Base-by-base conservation (phyloP, 2,888 invertebrate species). In the Eupsilia transversa region DNA sequence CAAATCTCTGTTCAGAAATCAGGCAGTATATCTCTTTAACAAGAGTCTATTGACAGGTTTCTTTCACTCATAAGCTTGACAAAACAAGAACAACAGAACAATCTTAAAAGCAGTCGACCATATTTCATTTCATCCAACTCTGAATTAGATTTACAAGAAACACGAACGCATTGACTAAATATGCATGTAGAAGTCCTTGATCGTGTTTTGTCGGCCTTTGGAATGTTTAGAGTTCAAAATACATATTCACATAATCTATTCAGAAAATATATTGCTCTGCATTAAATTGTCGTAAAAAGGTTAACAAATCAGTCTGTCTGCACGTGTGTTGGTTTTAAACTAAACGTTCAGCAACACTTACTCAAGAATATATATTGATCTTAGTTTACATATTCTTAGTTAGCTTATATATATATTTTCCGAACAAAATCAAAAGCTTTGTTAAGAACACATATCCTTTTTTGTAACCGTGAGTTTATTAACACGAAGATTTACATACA, bases 221-320 rank as follows among this genome's bases (percentile, higher is more conserved):
- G 76, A 79, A 80, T 83, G 77, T 74, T 71, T 74, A 60, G 68
- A 80, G 71, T 76, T 75, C 46, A 79, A 69, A 74, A 79, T 80
- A 69, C 41, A 72, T 72, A 68, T 74, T 67, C 74, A 74, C 75
- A 59, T 71, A 80, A 80, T 52, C 49, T 66, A 74, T 77, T 72
- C 74, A 78, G 61, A 80, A 74, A 80, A 77, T 75, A 65, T 72
- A 72, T 74, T 59, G 73, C 68, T 77, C 74, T 74, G 83, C 77
- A 85, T 84, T 80, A 87, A 81, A 83, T 64, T 67, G 79, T 79
- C 81, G 87, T 86, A 83, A 85, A 74, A 84, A 81, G 46, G 64
- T 71, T 80, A 59, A 87, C 79, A 83, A 86, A 80, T 85, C 78
- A 74, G 71, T 76, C 64, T 49, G 66, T 54, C 49, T 59, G 73